Evolutionary conservation across 2,797 vertebrate species (phyloP), one percentile per base, ranked within the genome.

Genomic region (Propithecus deckenii): DNA sequence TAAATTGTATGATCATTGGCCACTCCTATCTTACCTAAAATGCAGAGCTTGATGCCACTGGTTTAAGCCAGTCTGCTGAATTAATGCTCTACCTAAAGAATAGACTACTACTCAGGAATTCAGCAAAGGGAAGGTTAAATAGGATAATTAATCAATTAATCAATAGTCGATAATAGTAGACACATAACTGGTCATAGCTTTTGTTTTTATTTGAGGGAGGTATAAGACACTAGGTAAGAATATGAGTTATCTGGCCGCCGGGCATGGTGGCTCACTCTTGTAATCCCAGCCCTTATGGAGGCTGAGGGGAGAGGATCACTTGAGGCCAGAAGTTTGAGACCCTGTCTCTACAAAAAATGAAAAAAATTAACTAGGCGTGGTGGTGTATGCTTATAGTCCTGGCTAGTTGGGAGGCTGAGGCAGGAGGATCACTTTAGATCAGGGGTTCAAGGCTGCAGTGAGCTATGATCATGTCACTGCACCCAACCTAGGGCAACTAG

Each of bases 161-260:
- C 7, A 7, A 43, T 43, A 43, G 7, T 43, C 7, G 9, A 23
- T 88, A 32, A 80, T 50, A 67, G 8, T 61, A 57, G 10, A n/a
- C 32, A 57, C 20, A 94, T 46, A 50, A 1, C 55, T 79, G 52
- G 18, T 69, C 75, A 71, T 80, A 94, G 71, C 20, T 86, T 43
- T 69, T 95, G 11, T 86, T 95, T 78, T 95, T 93, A 65, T 89
- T 93, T 93, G 76, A 72, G 67, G 43, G 46, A 48, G 13, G 9
- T 11, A 30, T 35, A 83, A 55, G 15, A 50, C 30, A 80, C 67
- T 61, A 10, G 50, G 78, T 61, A 78, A 71, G 48, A 43, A 38
- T 80, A 20, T 65, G 63, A 65, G 17, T 65, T 65, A n/a, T 65
- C 15, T 65, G 63, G 63, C 63, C 1, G 32, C 63, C 1, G 17